Base-by-base conservation (phyloP, 2,113 vertebrate species). In the Pongo abelii region DNA sequence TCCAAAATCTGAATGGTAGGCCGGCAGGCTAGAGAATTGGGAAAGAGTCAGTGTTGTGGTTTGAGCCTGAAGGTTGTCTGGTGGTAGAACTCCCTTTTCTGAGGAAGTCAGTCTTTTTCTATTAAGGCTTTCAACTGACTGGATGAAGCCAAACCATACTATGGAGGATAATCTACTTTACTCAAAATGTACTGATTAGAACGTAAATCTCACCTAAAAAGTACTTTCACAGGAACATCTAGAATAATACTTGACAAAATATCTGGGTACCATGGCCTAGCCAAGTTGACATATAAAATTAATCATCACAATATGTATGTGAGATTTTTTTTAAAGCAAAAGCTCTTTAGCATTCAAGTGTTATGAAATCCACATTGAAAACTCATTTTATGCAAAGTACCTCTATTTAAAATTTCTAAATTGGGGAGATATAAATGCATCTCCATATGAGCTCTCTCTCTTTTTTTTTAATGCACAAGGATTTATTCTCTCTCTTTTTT, bases 401-500 rank as follows among this genome's bases (percentile, higher is more conserved):
- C 38, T 84, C 84, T 84, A 91, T 91, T 95, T 90, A 83, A 96
- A 89, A 95, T 80, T 84, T 92, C 22, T 64, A 94, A 90, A 94
- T 64, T 94, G 50, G 25, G 43, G 12, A 89, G 30, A 46, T 95
- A 74, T n/a, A 87, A 64, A 55, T 92, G 69, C 10, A 27, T 94
- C 32, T 92, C 23, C 16, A 72, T 69, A 30, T 69, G 22, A 92
- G 20, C n/a, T 25, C 20, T 95, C 32, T 43, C 46, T 46, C 46
- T 46, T 8, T 46, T 10, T 46, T 46, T 46, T 46, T 46, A 46
- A 46, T 10, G 46, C 46, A 46, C 46, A 46, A 46, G 46, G 46
- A 46, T 46, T 46, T 46, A 10, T 10, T 9, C 46, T 46, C 46
- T 46, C 46, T 46, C 9, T 46, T 46, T 46, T 46, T 46, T 38